These are phyloP conservation scores for Metallyticus violacea DNA, from an alignment of 2,888 invertebrate species.

Conservation along the genomic window DNA sequence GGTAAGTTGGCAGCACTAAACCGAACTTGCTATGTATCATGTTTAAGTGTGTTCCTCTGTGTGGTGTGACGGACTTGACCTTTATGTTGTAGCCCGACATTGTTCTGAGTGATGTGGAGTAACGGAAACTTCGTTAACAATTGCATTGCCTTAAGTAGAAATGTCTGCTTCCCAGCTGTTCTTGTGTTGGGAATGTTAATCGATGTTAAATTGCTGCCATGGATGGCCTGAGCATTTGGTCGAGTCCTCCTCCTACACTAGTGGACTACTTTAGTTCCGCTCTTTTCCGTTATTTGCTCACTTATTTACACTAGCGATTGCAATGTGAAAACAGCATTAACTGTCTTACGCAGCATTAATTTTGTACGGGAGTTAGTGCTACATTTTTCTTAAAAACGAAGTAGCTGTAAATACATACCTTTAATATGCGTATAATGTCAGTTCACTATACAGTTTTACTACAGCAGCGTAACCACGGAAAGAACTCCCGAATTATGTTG, in stretches of 20 bases:
- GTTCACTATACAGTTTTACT: no score
- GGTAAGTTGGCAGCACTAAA: not conserved
- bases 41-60: not conserved
- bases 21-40: not conserved
- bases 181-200: not conserved
- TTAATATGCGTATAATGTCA: no score
- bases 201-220: not conserved
- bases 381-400: no score
- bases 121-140: not conserved
- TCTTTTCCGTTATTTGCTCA: not conserved
- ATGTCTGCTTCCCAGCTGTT: not conserved
- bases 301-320: not conserved
- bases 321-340: not conserved
- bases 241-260: not conserved
- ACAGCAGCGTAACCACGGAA: no score
- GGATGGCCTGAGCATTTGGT: no score
- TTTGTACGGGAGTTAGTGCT: not conserved
- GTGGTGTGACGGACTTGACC: not conserved
- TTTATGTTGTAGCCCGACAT: no score
- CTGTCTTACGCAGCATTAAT: not conserved
- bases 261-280: not conserved
- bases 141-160: not conserved
- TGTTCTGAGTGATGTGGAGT: not conserved
- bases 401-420: no score
- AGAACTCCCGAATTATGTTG: no score